Conservation (phyloP, 2,113 vertebrate genomes). For the Elaphurus davidianus region DNA sequence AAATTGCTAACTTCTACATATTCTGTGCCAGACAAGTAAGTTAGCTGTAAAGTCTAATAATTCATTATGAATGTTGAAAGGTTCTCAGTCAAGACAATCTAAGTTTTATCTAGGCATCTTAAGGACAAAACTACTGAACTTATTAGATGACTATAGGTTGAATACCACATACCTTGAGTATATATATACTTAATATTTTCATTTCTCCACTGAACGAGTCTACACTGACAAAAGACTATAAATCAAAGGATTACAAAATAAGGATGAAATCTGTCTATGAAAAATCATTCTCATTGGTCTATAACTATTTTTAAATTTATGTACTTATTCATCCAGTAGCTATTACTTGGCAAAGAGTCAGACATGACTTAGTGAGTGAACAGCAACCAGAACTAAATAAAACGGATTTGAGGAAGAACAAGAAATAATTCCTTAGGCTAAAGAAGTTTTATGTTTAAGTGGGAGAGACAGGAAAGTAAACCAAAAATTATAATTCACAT, state of each 20-base stretch:
- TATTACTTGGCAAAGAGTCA: background rate
- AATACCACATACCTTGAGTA: background rate
- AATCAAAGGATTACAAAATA: constrained; percentile 40
- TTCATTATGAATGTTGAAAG: background rate
- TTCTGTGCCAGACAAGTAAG: background rate
- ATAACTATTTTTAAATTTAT: background rate
- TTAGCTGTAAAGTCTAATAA: background rate
- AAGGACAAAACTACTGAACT: background rate
- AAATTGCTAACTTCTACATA: constrained; percentile 23
- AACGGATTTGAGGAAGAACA: background rate
- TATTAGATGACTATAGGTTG: background rate
- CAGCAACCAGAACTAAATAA: background rate
- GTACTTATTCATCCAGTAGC: background rate
- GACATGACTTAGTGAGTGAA: background rate
- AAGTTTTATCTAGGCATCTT: background rate
- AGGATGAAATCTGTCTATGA: background rate
- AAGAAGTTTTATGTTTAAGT: constrained; percentile 34
- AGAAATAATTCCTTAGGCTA: background rate
- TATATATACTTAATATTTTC: background rate
- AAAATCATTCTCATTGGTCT: background rate
- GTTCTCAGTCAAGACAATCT: background rate
- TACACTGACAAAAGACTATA: background rate
- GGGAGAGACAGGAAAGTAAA: background rate
- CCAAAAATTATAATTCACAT: background rate
- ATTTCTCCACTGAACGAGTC: background rate